phyloP scores from a whole-genome alignment of 2,888 invertebrate species.

The Alentia gelatinosa region DNA sequence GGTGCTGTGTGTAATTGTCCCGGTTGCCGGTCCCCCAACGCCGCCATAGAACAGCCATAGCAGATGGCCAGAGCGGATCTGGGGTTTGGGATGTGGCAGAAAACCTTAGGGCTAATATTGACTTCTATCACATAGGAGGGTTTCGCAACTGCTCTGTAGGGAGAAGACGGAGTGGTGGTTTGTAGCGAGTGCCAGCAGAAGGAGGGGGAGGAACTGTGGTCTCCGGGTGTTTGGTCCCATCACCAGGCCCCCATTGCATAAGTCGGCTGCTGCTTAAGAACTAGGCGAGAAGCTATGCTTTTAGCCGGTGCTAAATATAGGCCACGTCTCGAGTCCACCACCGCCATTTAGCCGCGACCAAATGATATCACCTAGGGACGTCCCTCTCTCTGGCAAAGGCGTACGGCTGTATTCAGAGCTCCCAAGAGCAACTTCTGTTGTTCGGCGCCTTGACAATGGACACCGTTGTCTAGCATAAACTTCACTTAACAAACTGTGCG shows the following conservation, averaged over 20 bases:
- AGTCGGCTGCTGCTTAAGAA: neutral
- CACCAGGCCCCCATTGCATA: neutral
- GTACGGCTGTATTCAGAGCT: too few species aligned
- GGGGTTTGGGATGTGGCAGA: neutral
- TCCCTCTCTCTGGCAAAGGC: too few species aligned
- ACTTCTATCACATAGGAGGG: neutral
- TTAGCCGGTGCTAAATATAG: neutral
- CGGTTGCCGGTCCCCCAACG: neutral
- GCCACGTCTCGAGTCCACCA: too few species aligned
- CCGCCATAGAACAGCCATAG: neutral
- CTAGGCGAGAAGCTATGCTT: neutral
- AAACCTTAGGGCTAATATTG: neutral
- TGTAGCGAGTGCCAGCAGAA: neutral
- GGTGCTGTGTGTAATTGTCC: neutral
- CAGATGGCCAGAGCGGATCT: neutral
- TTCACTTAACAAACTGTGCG: too few species aligned
- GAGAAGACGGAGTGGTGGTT: neutral
- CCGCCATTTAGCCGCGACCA: too few species aligned
- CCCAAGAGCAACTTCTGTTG: too few species aligned
- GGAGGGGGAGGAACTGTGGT: neutral
- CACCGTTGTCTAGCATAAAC: too few species aligned
- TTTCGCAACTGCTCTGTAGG: neutral
- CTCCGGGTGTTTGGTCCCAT: neutral
- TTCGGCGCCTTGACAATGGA: too few species aligned
- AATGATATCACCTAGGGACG: too few species aligned